A percentile compares a stretch with the other conserved stretches of the same genome.
These are phyloP conservation scores for Leptinotarsa rubiginosa DNA, from an alignment of 2,888 invertebrate genomes.

Conservation along the genomic window DNA sequence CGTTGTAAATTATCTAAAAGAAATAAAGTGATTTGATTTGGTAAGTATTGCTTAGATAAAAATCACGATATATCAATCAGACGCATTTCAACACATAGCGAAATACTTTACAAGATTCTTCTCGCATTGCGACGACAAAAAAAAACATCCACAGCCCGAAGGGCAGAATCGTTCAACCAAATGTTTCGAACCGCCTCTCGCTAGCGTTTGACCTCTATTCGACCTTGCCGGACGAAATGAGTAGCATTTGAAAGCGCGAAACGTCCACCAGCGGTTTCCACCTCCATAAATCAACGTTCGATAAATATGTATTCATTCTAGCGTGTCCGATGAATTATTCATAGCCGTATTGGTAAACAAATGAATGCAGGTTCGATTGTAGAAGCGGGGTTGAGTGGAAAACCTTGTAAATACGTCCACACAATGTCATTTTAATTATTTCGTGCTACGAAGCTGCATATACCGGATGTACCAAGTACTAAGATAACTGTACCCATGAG, in stretches of 20 bases:
- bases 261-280: conserved; percentile 18
- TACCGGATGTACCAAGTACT: background rate
- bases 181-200: conserved; percentile 4
- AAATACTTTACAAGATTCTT: background rate
- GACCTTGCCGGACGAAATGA: conserved; percentile 30
- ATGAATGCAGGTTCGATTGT: conserved; percentile 37
- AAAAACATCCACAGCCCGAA: conserved; percentile 10
- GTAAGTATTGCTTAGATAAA: too few relatives aligned
- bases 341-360: conserved; percentile 37
- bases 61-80: background rate
- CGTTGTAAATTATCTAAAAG: too few relatives aligned
- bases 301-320: conserved; percentile 20
- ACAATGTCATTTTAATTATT: background rate
- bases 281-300: conserved; percentile 10
- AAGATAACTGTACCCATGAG: too few relatives aligned
- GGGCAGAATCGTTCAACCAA: conserved; percentile 2
- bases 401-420: conserved; percentile 13
- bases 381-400: conserved; percentile 14
- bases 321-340: conserved; percentile 16
- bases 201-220: conserved; percentile 31
- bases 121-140: background rate
- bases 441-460: background rate
- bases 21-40: too few relatives aligned
- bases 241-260: conserved; percentile 36
- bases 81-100: background rate